Evolutionary conservation across 2,888 invertebrate species (phyloP), one percentile per base, ranked within the genome.

Genomic region (Fissipunctia ypsillon): DNA sequence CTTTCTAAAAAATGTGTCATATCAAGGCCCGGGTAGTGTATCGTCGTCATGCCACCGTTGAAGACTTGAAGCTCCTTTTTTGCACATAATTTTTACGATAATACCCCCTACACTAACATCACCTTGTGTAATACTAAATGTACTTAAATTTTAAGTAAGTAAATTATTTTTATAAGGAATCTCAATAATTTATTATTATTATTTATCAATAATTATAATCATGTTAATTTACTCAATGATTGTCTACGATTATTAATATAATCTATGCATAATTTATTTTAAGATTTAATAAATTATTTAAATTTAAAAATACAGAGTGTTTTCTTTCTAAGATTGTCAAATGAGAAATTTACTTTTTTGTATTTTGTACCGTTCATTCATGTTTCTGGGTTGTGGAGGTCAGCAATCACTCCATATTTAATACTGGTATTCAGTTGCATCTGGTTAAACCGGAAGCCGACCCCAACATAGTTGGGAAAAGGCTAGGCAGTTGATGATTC

Each of bases 151-250:
- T 41, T 41, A 28, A 22, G 9, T 52, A 67, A 16, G 41, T 66
- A 71, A 57, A 61, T 35, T 63, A 69, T 69, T 75, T 83, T 78
- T 73, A 63, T 50, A 77, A 54, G 3, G 35, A 52, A 54, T 41
- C 41, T 48, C 12, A 50, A 35, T 67, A 28, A 78, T 48, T 57
- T 45, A 31, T 31, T 9, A 48, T 14, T 22, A 16, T 54, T 57
- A 48, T 0, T 41, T 43, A 35, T 28, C 25, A 19, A 16, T 41
- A 48, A 48, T 56, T 45, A 9, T 28, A 38, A 43, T 71, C 25
- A 50, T 56, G 10, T 41, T 70, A 76, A 69, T 41, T 70, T 41
- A 76, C 61, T 75, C 2, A 67, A 68, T 38, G 45, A 38, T 35
- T 25, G 9, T 74, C 5, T 77, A 59, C 68, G 57, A 43, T 25